Percentiles rank a stretch among this genome's conserved stretches.
phyloP scores from a whole-genome alignment of 35 echinoderm and acorn worm genomes.

The Ophiothrix spiculata region DNA sequence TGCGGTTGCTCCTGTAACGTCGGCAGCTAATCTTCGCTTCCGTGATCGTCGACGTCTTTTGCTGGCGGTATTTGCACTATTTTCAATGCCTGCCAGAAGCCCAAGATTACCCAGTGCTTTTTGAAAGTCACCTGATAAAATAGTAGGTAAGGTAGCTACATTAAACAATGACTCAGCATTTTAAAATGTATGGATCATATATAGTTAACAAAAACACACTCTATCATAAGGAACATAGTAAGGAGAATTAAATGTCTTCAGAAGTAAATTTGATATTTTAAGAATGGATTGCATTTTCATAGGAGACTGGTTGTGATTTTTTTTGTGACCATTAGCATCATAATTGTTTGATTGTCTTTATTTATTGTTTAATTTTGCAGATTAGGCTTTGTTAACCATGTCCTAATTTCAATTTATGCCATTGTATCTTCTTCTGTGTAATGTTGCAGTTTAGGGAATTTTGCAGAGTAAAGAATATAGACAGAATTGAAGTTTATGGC shows the following conservation, averaged over 20 bases:
- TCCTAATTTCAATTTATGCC: too few species aligned
- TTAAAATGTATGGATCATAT: too few species aligned
- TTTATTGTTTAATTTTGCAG: not conserved
- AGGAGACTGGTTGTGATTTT: not conserved
- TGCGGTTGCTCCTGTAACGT: slow-evolving; percentile 17
- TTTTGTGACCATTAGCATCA: not conserved
- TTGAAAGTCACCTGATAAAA: not conserved
- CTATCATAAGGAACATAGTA: too few species aligned
- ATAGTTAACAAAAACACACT: too few species aligned
- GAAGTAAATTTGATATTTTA: too few species aligned
- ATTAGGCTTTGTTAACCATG: too few species aligned
- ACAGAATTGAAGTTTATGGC: not conserved
- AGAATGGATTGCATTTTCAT: too few species aligned
- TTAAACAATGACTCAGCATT: not conserved
- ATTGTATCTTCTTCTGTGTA: not conserved
- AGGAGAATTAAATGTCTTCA: too few species aligned
- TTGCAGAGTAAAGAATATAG: too few species aligned
- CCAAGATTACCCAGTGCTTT: too few species aligned
- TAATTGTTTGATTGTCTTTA: not conserved
- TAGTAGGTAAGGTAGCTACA: not conserved
- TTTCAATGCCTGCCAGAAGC: slow-evolving; percentile 48
- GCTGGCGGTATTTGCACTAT: slow-evolving; percentile 50
- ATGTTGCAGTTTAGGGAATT: not conserved
- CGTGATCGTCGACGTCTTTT: not conserved
- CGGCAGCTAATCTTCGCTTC: slow-evolving; percentile 32